A percentile compares a stretch with the other conserved stretches of the same genome.
phyloP scores from a whole-genome alignment of 2,113 vertebrate genomes.

The Gambusia holbrooki region DNA sequence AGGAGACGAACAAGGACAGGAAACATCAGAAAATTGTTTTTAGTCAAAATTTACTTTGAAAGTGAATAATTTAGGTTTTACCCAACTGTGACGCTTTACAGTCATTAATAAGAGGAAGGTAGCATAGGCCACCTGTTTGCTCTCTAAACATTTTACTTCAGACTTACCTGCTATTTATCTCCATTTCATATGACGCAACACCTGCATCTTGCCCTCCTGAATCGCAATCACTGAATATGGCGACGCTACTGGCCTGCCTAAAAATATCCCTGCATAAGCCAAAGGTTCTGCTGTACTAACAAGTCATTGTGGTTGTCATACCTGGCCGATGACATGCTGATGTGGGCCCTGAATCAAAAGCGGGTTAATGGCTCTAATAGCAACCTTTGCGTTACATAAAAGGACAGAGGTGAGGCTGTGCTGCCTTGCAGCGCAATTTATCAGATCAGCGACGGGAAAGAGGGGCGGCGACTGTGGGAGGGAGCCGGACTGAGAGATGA shows the following conservation, averaged over 20 bases:
- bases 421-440: slow-evolving; percentile 20
- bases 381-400: slow-evolving; percentile 31
- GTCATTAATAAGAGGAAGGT: too few relatives aligned
- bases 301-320: neutral
- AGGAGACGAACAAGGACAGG: neutral
- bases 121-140: too few relatives aligned
- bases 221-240: neutral
- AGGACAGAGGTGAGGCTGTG: slow-evolving; percentile 31
- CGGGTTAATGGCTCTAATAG: slow-evolving; percentile 39
- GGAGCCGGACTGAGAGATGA: slow-evolving; percentile 36
- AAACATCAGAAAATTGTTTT: slow-evolving; percentile 15
- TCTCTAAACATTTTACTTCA: too few relatives aligned
- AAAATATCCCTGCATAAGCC: neutral
- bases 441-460: slow-evolving; percentile 19
- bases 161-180: too few relatives aligned
- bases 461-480: slow-evolving; percentile 15
- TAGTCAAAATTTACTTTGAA: slow-evolving; percentile 7
- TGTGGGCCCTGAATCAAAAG: slow-evolving; percentile 23
- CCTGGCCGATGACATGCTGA: slow-evolving; percentile 4
- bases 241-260: neutral
- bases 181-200: too few relatives aligned
- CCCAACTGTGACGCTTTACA: neutral
- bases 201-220: neutral
- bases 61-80: neutral
- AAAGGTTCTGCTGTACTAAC: neutral